Percentiles rank a stretch among this genome's conserved stretches.
Evolutionary conservation across 2,113 vertebrate species (phyloP).

Genomic region (Phainopepla nitens): DNA sequence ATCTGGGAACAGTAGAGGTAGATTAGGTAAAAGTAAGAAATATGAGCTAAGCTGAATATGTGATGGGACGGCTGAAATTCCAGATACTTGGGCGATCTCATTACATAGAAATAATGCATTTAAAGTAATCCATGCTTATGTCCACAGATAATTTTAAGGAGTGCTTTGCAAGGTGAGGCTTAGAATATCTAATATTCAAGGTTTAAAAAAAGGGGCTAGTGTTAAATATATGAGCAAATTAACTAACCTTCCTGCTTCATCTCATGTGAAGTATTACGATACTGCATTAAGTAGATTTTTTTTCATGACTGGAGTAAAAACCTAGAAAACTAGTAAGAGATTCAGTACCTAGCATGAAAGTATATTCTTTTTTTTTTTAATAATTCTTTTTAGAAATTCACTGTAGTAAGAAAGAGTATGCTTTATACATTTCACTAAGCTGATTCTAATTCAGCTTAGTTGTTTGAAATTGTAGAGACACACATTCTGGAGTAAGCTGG

Average conservation of each 20-base stretch:
- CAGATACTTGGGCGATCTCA: not conserved
- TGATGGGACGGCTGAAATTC: not conserved
- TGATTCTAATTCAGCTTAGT: not conserved
- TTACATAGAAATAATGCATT: not conserved
- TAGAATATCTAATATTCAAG: not conserved
- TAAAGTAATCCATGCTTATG: not conserved
- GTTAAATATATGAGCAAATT: not conserved
- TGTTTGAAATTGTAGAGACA: not conserved
- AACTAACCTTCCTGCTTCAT: not conserved
- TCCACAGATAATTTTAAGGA: not conserved
- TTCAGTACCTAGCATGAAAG: not conserved
- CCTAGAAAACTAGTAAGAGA: not conserved
- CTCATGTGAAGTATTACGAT: not conserved
- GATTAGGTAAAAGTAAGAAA: not conserved
- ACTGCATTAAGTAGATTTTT: not conserved
- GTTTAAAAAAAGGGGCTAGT: not conserved
- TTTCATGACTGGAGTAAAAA: not conserved
- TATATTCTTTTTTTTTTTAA: not conserved
- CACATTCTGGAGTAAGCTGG: not conserved
- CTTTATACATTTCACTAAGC: not conserved
- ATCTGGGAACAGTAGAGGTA: not conserved
- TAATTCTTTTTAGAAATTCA: not conserved
- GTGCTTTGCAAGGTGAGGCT: not conserved
- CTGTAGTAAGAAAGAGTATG: not conserved
- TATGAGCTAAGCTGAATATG: not conserved